Evolutionary conservation across 37 sponge, comb jelly and placozoan species (phyloP).

Genomic region (Spongilla lacustris): DNA sequence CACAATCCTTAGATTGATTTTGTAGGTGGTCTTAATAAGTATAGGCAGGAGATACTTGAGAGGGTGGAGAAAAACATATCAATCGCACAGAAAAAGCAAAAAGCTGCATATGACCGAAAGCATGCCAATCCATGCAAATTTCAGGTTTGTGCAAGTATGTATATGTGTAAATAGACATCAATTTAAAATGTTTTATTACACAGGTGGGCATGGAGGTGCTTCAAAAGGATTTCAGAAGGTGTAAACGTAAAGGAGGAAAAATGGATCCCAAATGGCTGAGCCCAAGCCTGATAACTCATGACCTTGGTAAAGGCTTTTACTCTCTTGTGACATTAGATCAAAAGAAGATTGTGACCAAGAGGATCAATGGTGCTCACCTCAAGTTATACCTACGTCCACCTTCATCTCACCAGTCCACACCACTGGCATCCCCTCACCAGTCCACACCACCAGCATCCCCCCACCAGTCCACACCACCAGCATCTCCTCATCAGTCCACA

Average conservation of each 20-base stretch:
- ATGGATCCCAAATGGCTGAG: constrained; percentile 25
- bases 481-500: too few species aligned
- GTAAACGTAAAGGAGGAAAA: constrained; percentile 15
- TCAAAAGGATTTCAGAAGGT: constrained; percentile 11
- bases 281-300: background rate
- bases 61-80: constrained; percentile 28
- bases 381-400: background rate
- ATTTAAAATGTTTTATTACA: background rate
- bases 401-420: too few species aligned
- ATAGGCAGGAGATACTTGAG: constrained; percentile 6
- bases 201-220: constrained; percentile 9
- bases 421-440: too few species aligned
- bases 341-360: background rate
- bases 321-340: constrained; percentile 8
- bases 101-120: constrained; percentile 23
- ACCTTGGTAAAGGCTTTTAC: constrained; percentile 23
- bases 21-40: too few species aligned
- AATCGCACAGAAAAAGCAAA: constrained; percentile 41
- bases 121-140: constrained; percentile 12
- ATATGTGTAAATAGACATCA: constrained; percentile 5
- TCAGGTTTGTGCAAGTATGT: constrained; percentile 9
- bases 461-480: too few species aligned
- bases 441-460: too few species aligned
- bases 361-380: constrained; percentile 21
- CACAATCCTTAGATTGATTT: too few species aligned